Evolutionary conservation across 2,797 vertebrate genomes (phyloP), one percentile per base, ranked within the genome.

Genomic region (Lepus oiostolus): DNA sequence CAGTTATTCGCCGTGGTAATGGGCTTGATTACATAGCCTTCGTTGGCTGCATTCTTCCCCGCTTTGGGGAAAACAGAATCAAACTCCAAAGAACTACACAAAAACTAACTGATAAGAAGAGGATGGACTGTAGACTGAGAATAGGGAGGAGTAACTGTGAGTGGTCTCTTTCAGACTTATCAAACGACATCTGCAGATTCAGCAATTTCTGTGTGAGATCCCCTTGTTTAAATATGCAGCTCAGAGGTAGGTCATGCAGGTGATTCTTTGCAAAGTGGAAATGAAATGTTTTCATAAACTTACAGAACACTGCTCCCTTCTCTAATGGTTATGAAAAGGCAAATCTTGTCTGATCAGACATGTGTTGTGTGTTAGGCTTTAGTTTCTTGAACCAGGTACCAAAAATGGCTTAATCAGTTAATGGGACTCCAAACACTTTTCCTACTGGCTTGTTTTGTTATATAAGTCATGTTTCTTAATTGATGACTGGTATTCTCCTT

Each of bases 191-290:
- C 26, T 86, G 60, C 30, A 83, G 35, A 60, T 63, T n/a, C 1
- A 85, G 83, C 68, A 93, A n/a, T 28, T 88, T 92, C 68, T 38
- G 28, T 60, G 47, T 63, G 80, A 91, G 74, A 84, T 86, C 21
- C 16, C 32, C 80, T 7, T 87, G 42, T 4, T 89, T 67, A 87
- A 47, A 72, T 72, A 86, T 32, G 81, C 30, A 87, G 62, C n/a
- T n/a, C 60, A 17, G 3, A 65, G 50, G 5, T 74, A 52, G 50
- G 65, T 93, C 70, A 79, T 5, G 8, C 19, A 54, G 32, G 26
- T 70, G 70, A 95, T 21, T 75, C 58, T 81, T 63, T 62, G 17
- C 50, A 83, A 1, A 14, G n/a, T 32, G 35, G 2, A 92, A 85
- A 62, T 19, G 19, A 26, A 81, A 75, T 68, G 28, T 11, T 82